Conservation (phyloP, 2,797 vertebrate species). For the Myotis pilosus region DNA sequence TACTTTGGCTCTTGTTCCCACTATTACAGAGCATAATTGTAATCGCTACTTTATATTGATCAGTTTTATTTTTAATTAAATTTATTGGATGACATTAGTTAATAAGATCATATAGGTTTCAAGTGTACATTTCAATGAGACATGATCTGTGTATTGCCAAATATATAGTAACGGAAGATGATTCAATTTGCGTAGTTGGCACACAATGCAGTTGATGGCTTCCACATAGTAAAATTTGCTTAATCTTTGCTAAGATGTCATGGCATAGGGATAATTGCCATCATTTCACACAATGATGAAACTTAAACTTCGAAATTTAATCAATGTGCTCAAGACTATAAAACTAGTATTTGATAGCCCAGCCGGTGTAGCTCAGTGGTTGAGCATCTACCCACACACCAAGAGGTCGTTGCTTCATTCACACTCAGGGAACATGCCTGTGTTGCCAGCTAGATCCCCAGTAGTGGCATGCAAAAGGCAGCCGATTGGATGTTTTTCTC, state of each 20-base stretch:
- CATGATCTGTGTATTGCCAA: background rate
- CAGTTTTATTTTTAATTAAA: background rate
- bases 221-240: background rate
- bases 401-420: no score
- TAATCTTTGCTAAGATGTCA: background rate
- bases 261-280: background rate
- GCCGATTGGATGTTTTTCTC: no score
- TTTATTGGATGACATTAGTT: background rate
- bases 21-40: background rate
- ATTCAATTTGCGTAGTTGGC: background rate
- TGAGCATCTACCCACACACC: no score
- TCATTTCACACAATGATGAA: background rate
- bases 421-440: no score
- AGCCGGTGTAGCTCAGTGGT: no score
- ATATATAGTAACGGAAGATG: background rate
- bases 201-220: background rate
- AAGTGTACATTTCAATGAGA: background rate
- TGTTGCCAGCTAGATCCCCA: no score
- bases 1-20: background rate
- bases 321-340: background rate
- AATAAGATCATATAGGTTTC: background rate
- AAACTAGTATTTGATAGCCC: background rate
- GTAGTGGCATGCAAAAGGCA: no score
- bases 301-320: conserved; percentile 10
- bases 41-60: background rate